phyloP scores from a whole-genome alignment of 2,888 invertebrate species.

The Mesorhabditis sp. region DNA sequence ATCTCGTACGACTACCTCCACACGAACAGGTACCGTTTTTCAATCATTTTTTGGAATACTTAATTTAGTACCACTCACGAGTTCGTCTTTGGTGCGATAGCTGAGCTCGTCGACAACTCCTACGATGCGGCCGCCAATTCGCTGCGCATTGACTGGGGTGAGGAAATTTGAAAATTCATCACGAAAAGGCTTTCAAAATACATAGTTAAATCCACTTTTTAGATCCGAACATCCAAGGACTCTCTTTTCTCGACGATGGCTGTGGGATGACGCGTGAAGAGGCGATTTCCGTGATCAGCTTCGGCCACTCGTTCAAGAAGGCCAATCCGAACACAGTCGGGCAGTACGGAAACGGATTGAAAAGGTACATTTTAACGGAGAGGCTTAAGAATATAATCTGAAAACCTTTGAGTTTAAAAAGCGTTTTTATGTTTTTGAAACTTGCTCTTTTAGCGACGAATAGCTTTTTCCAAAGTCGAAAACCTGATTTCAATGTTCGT shows the following conservation, averaged over 20 bases:
- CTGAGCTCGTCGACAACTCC: constrained; percentile 63
- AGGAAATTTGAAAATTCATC: constrained; percentile 11
- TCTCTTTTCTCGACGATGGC: constrained; percentile 62
- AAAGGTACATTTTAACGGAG: constrained; percentile 59
- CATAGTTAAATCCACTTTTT: constrained; percentile 5
- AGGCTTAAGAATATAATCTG: not conserved
- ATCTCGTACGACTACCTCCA: not conserved
- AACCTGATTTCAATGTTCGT: not conserved
- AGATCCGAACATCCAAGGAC: constrained; percentile 37
- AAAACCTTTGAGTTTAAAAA: not conserved
- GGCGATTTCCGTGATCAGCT: constrained; percentile 59
- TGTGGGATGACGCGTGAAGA: constrained; percentile 62
- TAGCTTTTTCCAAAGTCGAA: too few species aligned
- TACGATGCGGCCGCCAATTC: constrained; percentile 62
- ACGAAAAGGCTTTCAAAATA: not conserved
- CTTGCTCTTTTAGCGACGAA: too few species aligned
- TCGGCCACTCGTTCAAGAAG: constrained; percentile 13
- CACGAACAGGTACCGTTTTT: not conserved
- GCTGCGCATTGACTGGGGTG: constrained; percentile 60
- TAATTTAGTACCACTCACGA: constrained; percentile 4
- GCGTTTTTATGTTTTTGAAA: too few species aligned
- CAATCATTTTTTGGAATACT: not conserved
- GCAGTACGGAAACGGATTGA: constrained; percentile 64
- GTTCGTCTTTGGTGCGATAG: constrained; percentile 48
- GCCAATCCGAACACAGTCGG: constrained; percentile 59